Percentiles rank a stretch among this genome's conserved stretches.
phyloP scores from a whole-genome alignment of 2,797 vertebrate genomes.

The Onychomys torridus region DNA sequence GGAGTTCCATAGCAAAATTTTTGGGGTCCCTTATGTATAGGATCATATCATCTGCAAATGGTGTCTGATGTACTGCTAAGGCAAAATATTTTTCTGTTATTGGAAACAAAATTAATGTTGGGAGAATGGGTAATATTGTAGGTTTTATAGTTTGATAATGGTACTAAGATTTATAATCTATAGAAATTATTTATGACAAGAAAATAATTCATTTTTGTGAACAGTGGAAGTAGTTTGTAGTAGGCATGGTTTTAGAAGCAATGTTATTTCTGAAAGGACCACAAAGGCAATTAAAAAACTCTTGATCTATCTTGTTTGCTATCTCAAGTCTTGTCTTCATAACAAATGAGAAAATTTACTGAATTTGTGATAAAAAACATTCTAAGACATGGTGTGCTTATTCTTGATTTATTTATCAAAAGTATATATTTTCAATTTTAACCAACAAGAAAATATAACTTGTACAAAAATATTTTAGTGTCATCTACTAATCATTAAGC shows the following conservation, averaged over 20 bases:
- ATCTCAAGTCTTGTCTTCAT: background rate
- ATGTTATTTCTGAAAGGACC: background rate
- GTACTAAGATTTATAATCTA: background rate
- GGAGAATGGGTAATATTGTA: background rate
- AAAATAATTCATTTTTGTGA: background rate
- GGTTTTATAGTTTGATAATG: background rate
- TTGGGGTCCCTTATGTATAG: no score
- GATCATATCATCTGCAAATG: no score
- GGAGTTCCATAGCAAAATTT: no score
- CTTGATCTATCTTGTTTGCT: background rate
- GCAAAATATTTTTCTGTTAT: background rate
- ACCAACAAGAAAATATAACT: background rate
- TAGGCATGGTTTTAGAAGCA: background rate
- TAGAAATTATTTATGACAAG: background rate
- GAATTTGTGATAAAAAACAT: background rate
- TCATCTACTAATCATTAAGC: background rate
- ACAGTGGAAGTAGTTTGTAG: background rate
- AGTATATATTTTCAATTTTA: background rate
- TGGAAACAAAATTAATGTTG: background rate
- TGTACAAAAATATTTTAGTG: background rate
- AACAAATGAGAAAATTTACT: background rate
- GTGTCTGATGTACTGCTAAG: background rate
- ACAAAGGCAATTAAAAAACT: background rate
- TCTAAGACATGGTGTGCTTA: background rate
- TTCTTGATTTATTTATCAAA: background rate